Evolutionary conservation across 1,140 invertebrate genomes (phyloP).

Genomic region (Zaprionus kolodkinae): DNA sequence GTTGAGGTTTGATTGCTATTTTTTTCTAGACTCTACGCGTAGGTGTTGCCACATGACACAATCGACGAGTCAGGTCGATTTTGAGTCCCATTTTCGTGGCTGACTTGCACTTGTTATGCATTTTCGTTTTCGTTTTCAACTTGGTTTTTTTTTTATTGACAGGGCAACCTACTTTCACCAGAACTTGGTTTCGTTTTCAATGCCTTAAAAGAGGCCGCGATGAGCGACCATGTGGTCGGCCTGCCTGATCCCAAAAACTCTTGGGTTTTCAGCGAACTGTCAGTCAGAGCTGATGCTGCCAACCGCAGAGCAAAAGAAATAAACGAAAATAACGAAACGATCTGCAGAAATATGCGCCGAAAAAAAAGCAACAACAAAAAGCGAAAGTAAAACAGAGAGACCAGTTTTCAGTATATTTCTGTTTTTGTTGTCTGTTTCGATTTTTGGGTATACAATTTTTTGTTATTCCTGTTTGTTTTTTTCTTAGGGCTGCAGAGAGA

Average conservation of each 20-base stretch:
- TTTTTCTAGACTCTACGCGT: conserved; percentile 29
- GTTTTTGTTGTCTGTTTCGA: conserved; percentile 15
- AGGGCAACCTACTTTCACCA: conserved; percentile 74
- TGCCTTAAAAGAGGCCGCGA: conserved; percentile 44
- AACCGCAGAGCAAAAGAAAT: conserved; percentile 24
- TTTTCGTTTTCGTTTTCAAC: conserved; percentile 60
- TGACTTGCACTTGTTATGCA: conserved; percentile 73
- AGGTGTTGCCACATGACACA: conserved; percentile 63
- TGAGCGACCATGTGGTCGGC: not conserved
- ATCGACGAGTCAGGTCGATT: conserved; percentile 24
- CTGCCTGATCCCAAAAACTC: conserved; percentile 21
- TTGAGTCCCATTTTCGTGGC: conserved; percentile 12
- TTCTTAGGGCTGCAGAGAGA: conserved; percentile 58
- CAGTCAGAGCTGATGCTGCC: conserved; percentile 13
- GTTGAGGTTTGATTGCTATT: conserved; percentile 41
- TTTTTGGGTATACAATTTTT: conserved; percentile 30
- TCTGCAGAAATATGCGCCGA: conserved; percentile 52
- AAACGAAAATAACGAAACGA: conserved; percentile 25
- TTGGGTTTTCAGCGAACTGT: conserved; percentile 34
- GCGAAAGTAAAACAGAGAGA: conserved; percentile 76
- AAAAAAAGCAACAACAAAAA: conserved; percentile 62
- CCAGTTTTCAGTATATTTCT: conserved; percentile 53
- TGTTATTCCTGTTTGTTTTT: conserved; percentile 42
- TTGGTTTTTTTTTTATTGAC: conserved; percentile 24
- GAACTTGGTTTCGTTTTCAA: conserved; percentile 79